Percentiles rank a stretch among this genome's conserved stretches.
Conservation (phyloP, 2,797 vertebrate species). For the Sebastes oblongus region DNA sequence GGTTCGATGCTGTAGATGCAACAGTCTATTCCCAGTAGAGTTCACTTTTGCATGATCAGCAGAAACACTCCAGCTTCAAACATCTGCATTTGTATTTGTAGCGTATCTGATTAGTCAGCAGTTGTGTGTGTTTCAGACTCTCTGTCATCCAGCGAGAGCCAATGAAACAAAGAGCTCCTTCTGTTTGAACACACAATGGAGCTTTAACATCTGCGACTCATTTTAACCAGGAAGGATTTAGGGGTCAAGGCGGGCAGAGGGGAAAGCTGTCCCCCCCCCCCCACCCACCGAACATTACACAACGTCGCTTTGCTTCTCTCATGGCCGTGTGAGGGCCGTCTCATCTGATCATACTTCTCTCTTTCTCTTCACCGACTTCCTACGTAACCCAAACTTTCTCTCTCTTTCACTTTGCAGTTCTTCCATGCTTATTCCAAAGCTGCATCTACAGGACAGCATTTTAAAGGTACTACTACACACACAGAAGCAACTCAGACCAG, state of each 20-base stretch:
- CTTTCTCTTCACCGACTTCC: background rate
- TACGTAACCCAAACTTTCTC: background rate
- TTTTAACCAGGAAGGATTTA: constrained; percentile 66
- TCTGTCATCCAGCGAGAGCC: constrained; percentile 16
- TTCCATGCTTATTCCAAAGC: constrained; percentile 87
- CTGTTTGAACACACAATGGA: constrained; percentile 50
- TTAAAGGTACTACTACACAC: constrained; percentile 78
- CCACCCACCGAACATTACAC: constrained; percentile 29
- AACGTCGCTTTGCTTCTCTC: constrained; percentile 41
- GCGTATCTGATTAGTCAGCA: constrained; percentile 41
- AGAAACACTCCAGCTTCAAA: constrained; percentile 5
- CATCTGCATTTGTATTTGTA: constrained; percentile 27
- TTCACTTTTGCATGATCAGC: constrained; percentile 19
- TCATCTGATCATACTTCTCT: constrained; percentile 30
- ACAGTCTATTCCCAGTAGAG: background rate
- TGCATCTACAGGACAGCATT: constrained; percentile 66
- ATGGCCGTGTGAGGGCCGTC: constrained; percentile 20
- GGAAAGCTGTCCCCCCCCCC: background rate
- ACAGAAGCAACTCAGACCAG: background rate
- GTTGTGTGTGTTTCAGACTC: constrained; percentile 11
- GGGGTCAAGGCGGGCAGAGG: constrained; percentile 44
- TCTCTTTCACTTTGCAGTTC: constrained; percentile 83
- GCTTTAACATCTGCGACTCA: constrained; percentile 72
- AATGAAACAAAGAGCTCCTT: constrained; percentile 68
- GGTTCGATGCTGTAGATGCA: background rate